These are phyloP conservation scores for Conus canariensis DNA, from an alignment of 2,888 invertebrate genomes.

Conservation along the genomic window DNA sequence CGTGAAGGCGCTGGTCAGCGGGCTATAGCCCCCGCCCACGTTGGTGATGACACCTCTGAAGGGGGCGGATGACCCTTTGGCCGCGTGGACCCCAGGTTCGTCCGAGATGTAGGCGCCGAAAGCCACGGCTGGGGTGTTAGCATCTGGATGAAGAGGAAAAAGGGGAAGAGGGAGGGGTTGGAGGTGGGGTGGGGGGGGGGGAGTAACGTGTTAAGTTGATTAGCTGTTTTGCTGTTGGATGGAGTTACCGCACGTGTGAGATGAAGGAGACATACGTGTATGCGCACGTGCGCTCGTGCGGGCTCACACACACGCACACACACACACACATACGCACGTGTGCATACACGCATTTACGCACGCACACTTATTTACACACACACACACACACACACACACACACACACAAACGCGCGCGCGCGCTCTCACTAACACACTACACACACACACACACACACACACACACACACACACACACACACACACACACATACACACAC, in stretches of 20 bases:
- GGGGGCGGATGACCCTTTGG: neutral
- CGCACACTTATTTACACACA: too few species aligned
- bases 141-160: neutral
- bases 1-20: neutral
- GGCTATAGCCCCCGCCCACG: neutral
- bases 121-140: neutral
- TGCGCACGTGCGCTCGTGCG: neutral
- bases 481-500: too few species aligned
- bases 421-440: too few species aligned
- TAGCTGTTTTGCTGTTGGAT: neutral
- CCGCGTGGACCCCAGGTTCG: neutral
- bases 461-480: too few species aligned
- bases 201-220: too few species aligned
- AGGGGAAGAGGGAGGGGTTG: too few species aligned
- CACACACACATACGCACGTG: too few species aligned
- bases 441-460: too few species aligned
- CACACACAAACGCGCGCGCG: too few species aligned
- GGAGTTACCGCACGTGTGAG: neutral
- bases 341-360: too few species aligned
- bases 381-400: too few species aligned
- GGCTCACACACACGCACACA: neutral
- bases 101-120: slow-evolving; percentile 12
- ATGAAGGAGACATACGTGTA: neutral
- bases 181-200: too few species aligned
- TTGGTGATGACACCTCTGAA: neutral